Evolutionary conservation across 2,888 invertebrate species (phyloP).

Genomic region (Pilophorus perplexus): DNA sequence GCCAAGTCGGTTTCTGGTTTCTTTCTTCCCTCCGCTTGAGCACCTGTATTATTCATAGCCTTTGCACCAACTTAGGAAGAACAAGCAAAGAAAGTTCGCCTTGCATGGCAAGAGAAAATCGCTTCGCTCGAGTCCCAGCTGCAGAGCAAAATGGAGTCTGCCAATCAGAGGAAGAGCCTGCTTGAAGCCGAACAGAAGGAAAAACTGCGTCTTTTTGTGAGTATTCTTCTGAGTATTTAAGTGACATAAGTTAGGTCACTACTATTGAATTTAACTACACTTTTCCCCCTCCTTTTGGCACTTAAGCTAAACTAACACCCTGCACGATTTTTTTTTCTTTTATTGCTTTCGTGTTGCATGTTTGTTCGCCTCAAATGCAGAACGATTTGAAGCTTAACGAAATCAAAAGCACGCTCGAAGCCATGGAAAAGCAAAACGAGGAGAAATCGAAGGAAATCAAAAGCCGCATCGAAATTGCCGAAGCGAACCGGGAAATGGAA

Average conservation of each 20-base stretch:
- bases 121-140: conserved; percentile 68
- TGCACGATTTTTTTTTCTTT: too few species aligned
- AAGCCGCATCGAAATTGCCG: conserved; percentile 73
- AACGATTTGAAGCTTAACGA: conserved; percentile 68
- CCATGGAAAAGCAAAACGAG: conserved; percentile 69
- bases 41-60: too few species aligned
- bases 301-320: too few species aligned
- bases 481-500: conserved; percentile 44
- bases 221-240: too few species aligned
- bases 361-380: conserved; percentile 51
- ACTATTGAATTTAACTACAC: too few species aligned
- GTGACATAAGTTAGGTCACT: too few species aligned
- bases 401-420: conserved; percentile 64
- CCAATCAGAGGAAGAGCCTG: conserved; percentile 69
- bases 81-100: conserved; percentile 68
- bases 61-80: conserved; percentile 61
- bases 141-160: conserved; percentile 65
- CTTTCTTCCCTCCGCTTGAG: too few species aligned
- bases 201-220: conserved; percentile 73
- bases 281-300: too few species aligned
- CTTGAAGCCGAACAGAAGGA: conserved; percentile 75
- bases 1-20: too few species aligned
- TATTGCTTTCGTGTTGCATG: conserved; percentile 8
- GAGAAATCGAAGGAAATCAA: conserved; percentile 82
- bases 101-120: conserved; percentile 65